phyloP scores from a whole-genome alignment of 2,888 invertebrate species.

The Prosopocoilus inquinatus region DNA sequence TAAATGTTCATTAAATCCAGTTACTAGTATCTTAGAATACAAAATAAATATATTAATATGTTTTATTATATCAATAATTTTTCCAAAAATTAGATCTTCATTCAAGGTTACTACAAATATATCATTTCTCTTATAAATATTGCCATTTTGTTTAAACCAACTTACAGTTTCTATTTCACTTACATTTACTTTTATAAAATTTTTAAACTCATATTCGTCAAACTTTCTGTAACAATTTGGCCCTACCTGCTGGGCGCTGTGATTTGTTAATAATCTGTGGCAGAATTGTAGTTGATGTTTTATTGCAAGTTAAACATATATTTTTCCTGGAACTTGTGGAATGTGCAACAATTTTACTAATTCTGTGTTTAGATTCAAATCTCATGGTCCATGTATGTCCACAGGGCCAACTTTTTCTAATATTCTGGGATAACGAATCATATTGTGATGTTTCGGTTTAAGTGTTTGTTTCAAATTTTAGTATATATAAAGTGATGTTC shows the following conservation, averaged over 20 bases:
- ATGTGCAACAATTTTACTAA: conserved; percentile 23
- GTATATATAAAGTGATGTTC: conserved; percentile 13
- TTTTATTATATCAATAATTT: too few species aligned
- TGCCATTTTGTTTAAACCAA: too few species aligned
- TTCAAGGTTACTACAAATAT: too few species aligned
- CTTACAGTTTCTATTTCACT: too few species aligned
- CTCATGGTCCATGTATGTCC: conserved; percentile 25
- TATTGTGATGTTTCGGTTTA: conserved; percentile 27
- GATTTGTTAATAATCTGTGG: conserved; percentile 14
- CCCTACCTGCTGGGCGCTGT: neutral
- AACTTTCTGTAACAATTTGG: too few species aligned
- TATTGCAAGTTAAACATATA: conserved; percentile 20
- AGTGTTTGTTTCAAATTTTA: conserved; percentile 17
- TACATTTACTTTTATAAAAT: too few species aligned
- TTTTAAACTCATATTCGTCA: too few species aligned
- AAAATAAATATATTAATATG: too few species aligned
- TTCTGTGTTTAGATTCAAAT: conserved; percentile 30
- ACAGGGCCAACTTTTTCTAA: conserved; percentile 26
- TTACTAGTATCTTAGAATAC: too few species aligned
- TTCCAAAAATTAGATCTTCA: too few species aligned
- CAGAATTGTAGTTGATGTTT: conserved; percentile 20
- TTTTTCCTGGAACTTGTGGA: conserved; percentile 20
- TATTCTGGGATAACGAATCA: conserved; percentile 25
- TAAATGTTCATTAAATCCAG: too few species aligned
- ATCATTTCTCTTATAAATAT: too few species aligned